These are phyloP conservation scores for Umimayanthus chanpuru DNA, from an alignment of 92 coral and sea anemone species.

Conservation along the genomic window DNA sequence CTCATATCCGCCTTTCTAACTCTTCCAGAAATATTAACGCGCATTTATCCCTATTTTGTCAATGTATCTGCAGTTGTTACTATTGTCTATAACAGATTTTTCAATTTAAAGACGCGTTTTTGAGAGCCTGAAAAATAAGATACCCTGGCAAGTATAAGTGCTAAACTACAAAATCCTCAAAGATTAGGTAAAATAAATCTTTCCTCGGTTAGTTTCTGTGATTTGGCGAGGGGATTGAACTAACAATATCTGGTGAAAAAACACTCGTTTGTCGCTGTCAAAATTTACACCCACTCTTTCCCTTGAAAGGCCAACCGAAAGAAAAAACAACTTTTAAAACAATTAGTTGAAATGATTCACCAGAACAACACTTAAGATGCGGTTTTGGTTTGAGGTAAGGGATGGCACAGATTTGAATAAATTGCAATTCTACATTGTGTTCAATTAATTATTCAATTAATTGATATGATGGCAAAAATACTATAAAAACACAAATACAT, in stretches of 20 bases:
- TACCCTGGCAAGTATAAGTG: too few species aligned
- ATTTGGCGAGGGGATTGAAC: not conserved
- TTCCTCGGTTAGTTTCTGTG: not conserved
- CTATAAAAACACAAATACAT: too few species aligned
- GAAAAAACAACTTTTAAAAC: not conserved
- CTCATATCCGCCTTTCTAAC: not conserved
- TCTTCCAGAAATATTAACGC: not conserved
- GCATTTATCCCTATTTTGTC: not conserved
- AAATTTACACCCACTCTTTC: too few species aligned
- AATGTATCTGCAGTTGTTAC: not conserved
- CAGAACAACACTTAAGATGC: not conserved
- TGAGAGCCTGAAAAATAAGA: too few species aligned
- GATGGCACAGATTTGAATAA: too few species aligned
- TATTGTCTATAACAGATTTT: not conserved
- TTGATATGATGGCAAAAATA: too few species aligned
- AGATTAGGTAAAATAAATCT: not conserved
- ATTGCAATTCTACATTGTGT: too few species aligned
- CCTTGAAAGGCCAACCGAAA: not conserved
- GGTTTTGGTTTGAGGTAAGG: not conserved
- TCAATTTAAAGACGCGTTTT: not conserved
- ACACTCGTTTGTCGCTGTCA: not conserved
- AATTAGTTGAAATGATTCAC: too few species aligned
- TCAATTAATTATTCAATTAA: too few species aligned
- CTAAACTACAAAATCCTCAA: too few species aligned
- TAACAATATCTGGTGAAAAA: too few species aligned